Base-by-base conservation (phyloP, 2,888 invertebrate species). In the Deilephila porcellus region DNA sequence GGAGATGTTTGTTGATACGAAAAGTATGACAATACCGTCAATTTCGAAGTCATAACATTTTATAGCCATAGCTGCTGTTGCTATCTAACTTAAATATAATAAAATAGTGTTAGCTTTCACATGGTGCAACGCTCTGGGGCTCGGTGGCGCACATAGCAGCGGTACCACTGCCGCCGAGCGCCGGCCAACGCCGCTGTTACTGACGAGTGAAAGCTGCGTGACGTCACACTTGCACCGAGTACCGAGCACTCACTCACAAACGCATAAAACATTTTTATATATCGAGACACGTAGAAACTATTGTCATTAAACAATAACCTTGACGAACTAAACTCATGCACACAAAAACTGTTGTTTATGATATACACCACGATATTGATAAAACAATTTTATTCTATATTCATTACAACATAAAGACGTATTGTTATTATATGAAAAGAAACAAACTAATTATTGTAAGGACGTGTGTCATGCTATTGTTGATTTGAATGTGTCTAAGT, bases 141-240 rank as follows among this genome's bases (percentile, higher is more conserved):
- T 67, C 45, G 14, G 45, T 17, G 25, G 45, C 64, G 34, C 34
- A 64, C 60, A 60, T 25, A 67, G 45, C 52, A 25, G 52, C 20
- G 25, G 45, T 52, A 25, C 25, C 25, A 29, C 14, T 52, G 45
- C 14, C 64, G 64, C 20, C 17, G 63, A 63, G n/a, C 63, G 60
- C 63, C 63, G 63, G n/a, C 56, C 77, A 75, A 76, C 75, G 76
- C 76, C 78, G 72, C 77, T 76, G 76, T 76, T 74, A 76, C 71
- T 79, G 76, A 78, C 82, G 76, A 90, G 93, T 89, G 93, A 93
- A 93, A 93, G 93, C 90, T 83, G 79, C 75, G 79, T 90, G 90
- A 90, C 91, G 88, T 90, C 91, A 91, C 77, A 83, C 86, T 86
- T 89, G 88, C 89, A 89, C 84, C 84, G 74, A 79, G 75, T 80